Evolutionary conservation across 2,888 invertebrate genomes (phyloP), one percentile per base, ranked within the genome.

Genomic region (Noctua janthe): DNA sequence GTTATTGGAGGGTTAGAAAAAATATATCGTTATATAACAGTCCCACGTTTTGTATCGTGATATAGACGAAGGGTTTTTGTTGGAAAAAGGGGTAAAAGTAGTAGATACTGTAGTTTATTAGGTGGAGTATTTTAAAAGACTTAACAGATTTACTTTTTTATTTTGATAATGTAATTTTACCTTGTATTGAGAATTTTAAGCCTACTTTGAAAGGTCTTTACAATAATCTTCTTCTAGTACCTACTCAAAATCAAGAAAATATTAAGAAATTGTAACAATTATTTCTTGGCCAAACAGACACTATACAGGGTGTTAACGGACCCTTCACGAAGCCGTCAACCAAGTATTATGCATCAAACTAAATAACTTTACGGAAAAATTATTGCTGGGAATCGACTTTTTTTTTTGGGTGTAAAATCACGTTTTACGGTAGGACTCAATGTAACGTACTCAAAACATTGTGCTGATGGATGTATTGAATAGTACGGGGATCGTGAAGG

Each of bases 1-100:
- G 85, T 85, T 84, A 86, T 78, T 72, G 29, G 54, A 73, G 64
- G 66, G 70, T 81, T 72, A 77, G 67, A 82, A 76, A 74, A 83
- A 86, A 80, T 59, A 85, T 78, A 76, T 87, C 43, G 73, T 20
- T 49, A 64, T 72, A 69, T 81, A 78, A 86, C 47, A 71, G 64
- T 35, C 54, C 74, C 43, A 43, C 73, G 15, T 71, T 85, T 70
- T 83, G 78, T 73, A 73, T 49, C 66, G 59, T 35, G 13, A 56
- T 64, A 78, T 39, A 59, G 10, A 47, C 62, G 1, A 64, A 86
- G n/a, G 35, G 51, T 71, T 86, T 76, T 80, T 74, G 51, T 62
- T 56, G 23, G 23, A 49, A 83, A 76, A 51, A 29, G 7, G 13
- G 54, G 17, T 71, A 39, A 66, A n/a, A 71, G 54, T 39, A 39